These are phyloP conservation scores for Mythimna albipuncta DNA, from an alignment of 2,888 invertebrate species.

Conservation along the genomic window DNA sequence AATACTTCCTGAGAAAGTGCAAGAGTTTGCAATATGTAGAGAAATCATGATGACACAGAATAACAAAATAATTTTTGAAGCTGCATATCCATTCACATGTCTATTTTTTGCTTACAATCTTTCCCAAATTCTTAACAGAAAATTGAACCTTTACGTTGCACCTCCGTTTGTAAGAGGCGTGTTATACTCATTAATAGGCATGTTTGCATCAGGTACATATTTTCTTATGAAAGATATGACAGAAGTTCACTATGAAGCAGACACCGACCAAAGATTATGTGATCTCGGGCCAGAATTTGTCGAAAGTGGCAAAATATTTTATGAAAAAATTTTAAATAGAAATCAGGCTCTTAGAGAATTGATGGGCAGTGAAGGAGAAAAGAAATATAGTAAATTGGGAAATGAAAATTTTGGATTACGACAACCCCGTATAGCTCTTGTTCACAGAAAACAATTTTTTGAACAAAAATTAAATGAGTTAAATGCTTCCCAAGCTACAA, in stretches of 20 bases:
- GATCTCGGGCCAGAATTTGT: constrained; percentile 91
- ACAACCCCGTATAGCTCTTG: constrained; percentile 92
- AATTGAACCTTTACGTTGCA: constrained; percentile 89
- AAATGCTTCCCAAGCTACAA: constrained; percentile 36
- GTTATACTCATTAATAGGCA: constrained; percentile 90
- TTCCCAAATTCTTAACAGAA: constrained; percentile 88
- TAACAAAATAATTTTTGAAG: constrained; percentile 90
- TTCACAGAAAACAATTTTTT: constrained; percentile 92
- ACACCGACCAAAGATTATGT: constrained; percentile 92
- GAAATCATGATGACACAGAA: constrained; percentile 92
- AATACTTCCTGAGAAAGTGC: constrained; percentile 94
- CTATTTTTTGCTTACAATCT: constrained; percentile 89
- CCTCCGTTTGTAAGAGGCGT: constrained; percentile 84
- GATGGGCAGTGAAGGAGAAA: constrained; percentile 92
- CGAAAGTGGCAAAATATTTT: constrained; percentile 94
- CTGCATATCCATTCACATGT: constrained; percentile 86
- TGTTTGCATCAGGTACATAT: constrained; percentile 91
- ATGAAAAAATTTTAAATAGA: constrained; percentile 93
- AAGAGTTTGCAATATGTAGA: constrained; percentile 95
- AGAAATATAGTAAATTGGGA: constrained; percentile 92
- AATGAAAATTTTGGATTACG: constrained; percentile 93
- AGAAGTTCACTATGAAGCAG: constrained; percentile 91
- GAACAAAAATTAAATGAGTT: constrained; percentile 87
- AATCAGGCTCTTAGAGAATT: constrained; percentile 93
- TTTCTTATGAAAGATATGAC: constrained; percentile 92